Evolutionary conservation across 2,888 invertebrate genomes (phyloP).

Genomic region (Lepetodrilus schrolli): DNA sequence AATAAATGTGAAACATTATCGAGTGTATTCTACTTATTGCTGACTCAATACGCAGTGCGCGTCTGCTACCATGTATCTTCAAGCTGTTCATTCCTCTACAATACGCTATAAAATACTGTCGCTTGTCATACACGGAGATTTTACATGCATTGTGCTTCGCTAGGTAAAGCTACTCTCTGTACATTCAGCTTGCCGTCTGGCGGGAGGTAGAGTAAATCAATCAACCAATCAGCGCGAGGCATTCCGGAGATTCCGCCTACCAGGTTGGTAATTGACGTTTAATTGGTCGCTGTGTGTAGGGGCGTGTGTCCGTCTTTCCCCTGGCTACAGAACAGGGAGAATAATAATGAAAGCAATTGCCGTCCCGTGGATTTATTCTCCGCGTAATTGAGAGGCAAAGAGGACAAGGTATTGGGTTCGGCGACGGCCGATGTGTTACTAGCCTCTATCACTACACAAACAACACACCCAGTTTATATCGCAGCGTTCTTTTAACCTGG

Average conservation of each 20-base stretch:
- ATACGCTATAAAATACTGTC: not conserved
- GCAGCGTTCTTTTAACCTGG: no score
- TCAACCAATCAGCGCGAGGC: constrained; percentile 12
- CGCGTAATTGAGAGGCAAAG: constrained; percentile 6
- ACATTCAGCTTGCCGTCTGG: not conserved
- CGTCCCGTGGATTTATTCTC: constrained; percentile 23
- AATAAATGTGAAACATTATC: no score
- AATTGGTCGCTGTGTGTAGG: constrained; percentile 24
- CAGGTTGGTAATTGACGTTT: constrained; percentile 29
- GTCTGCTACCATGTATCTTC: not conserved
- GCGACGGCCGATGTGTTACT: not conserved
- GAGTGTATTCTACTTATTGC: no score
- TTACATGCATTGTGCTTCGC: constrained; percentile 14
- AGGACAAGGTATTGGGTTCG: not conserved
- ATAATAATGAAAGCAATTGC: constrained; percentile 13
- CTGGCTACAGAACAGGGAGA: not conserved
- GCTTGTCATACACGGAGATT: not conserved
- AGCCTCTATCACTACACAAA: not conserved
- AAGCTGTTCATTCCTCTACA: not conserved
- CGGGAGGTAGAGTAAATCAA: not conserved
- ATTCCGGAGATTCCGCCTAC: constrained; percentile 29
- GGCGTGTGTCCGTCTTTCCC: constrained; percentile 5
- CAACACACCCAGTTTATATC: no score
- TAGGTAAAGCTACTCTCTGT: not conserved
- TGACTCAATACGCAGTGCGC: no score